Base-by-base conservation (phyloP, 2,888 invertebrate species). In the Drosophila birchii region DNA sequence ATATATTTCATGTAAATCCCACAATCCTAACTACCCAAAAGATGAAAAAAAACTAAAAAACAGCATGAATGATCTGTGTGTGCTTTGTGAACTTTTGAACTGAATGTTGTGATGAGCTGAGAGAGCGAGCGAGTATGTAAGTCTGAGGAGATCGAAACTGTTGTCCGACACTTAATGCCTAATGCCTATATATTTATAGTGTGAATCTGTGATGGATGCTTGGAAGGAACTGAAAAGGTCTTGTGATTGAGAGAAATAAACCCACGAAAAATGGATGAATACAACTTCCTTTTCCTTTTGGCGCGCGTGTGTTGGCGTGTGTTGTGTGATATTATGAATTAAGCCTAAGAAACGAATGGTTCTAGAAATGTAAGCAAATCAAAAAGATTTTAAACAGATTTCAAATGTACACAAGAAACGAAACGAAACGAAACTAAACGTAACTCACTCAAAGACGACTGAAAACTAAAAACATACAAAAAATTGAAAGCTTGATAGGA, bases 341-440 rank as follows among this genome's bases (percentile, higher is more conserved):
- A 86, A 86, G 81, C 39, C 23, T 20, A 74, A 47, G 62, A 75
- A 61, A 81, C 64, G 84, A 78, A 81, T 78, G 70, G 69, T 45
- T 49, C 38, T 79, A 81, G 70, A 78, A 66, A 62, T 76, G 62
- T 86, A 90, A 86, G 86, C 43, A 71, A 60, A 61, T 62, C 55
- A 59, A 81, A 86, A 88, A 74, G 80, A 85, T 88, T 89, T 85
- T 89, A 89, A 89, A 85, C 88, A 88, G 86, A 80, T 58, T 72
- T 64, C 63, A 83, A 82, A 55, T 56, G n/a, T 64, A 63, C 47
- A 59, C 59, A 41, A 64, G 47, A 60, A 56, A 26, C 26, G 26
- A 76, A 29, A 29, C 43, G 39, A 68, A 61, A 34, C 26, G 44
- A 56, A 49, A 60, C 26, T 57, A 26, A 74, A 71, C 45, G 41